Percentiles rank a stretch among this genome's conserved stretches.
Conservation (phyloP, 2,113 vertebrate species). For the Entomyzon cyanotis region DNA sequence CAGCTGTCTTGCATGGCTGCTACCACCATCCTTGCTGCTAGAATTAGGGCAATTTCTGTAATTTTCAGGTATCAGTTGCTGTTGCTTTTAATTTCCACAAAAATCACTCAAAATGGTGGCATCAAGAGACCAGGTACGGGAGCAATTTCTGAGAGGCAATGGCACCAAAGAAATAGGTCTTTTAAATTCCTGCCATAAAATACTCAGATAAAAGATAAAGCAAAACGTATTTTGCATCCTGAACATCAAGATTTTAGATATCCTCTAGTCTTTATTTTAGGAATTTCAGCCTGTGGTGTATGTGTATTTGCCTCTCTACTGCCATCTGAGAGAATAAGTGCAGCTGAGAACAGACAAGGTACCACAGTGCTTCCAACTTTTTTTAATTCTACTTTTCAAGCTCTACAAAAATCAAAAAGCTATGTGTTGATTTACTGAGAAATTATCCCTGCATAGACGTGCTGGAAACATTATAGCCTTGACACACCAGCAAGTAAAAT, state of each 20-base stretch:
- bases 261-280: conserved; percentile 37
- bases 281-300: not conserved
- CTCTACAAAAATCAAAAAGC: not conserved
- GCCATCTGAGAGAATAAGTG: not conserved
- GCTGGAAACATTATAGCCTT: not conserved
- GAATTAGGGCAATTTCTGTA: not conserved
- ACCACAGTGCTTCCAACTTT: not conserved
- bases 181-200: conserved; percentile 45
- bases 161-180: not conserved
- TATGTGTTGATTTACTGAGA: not conserved
- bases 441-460: not conserved
- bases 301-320: not conserved
- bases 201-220: conserved; percentile 19
- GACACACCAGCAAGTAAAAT: not conserved
- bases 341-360: not conserved
- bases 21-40: fast-evolving
- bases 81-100: conserved; percentile 24
- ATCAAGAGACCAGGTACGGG: not conserved
- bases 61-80: not conserved
- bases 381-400: not conserved
- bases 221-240: conserved; percentile 43
- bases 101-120: not conserved
- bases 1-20: not conserved
- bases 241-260: conserved; percentile 46
- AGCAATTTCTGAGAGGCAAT: not conserved